Base-by-base conservation (phyloP, 2,113 vertebrate species). In the Asarcornis scutulata region DNA sequence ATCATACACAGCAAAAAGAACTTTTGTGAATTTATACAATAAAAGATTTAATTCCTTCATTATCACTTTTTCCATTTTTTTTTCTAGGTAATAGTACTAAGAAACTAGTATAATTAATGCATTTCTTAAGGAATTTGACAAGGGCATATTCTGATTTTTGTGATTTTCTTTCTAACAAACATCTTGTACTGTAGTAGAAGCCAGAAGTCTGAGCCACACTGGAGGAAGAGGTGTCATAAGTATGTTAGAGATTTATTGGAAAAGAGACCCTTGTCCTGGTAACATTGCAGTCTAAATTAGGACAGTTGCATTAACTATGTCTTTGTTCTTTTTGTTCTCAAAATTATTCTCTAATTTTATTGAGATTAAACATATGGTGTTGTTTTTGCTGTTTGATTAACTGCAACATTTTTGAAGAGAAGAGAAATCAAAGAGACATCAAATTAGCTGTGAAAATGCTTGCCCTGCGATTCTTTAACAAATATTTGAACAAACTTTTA, bases 391-490 rank as follows among this genome's bases (percentile, higher is more conserved):
- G 20, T 81, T 52, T 86, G 67, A 91, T 77, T 93, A 90, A 88
- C 79, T 81, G 64, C 29, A 88, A 81, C 59, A 68, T 86, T 90
- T 92, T 56, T 91, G 6, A 80, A 86, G n/a, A 72, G 31, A 81
- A 67, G 7, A 87, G 18, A 94, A 95, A 91, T 88, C 56, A 83
- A 85, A 95, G 63, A 69, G 12, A 75, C 81, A 89, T 95, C 68
- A 88, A 94, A 96, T 88, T 95, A 89, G 42, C 76, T 94, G 63
- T 91, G 69, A 94, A 96, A 94, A 93, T 32, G 15, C 76, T 90
- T 75, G 31, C 72, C 68, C 25, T 55, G 59, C 4, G 32, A 59
- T 75, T 94, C 59, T 87, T 91, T 71, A 93, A 85, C 50, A 91
- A 96, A 89, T 89, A 89, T 78, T 95, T 86, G 50, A 91, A 74